Base-by-base conservation (phyloP, 2,888 invertebrate genomes). In the Entomobrya multifasciata region DNA sequence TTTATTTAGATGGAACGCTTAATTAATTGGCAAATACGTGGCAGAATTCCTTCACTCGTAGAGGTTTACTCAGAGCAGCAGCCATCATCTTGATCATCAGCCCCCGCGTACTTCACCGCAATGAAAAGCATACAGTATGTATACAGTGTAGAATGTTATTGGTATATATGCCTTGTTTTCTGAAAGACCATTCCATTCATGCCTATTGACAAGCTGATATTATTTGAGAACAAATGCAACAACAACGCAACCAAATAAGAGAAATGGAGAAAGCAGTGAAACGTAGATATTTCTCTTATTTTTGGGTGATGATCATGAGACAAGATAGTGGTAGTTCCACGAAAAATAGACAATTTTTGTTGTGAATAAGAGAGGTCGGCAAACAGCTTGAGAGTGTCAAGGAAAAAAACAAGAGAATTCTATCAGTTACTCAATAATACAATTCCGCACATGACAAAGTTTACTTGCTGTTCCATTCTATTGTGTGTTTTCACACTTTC, bases 331-430 rank as follows among this genome's bases (percentile, higher is more conserved):
- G 72, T 70, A 17, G 60, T 22, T 47, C 44, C 52, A 55, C n/a
- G 55, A 55, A 72, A 81, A 81, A 72, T 52, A 72, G 57, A 15
- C 80, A 70, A 62, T 67, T 70, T n/a, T n/a, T n/a, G n/a, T n/a
- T 55, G 70, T 49, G 41, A 70, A 36, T 72, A n/a, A n/a, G 72
- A 72, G 72, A 81, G 60, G 70, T 72, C 60, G 72, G 72, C 60
- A 72, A 81, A 72, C 81, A 81, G 72, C 81, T 70, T 81, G 81
- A 72, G 60, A 20, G 81, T 70, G 47, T 72, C 25, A 55, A 30
- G 72, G 55, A 81, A 60, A n/a, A n/a, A 67, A 81, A 81, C 70
- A 81, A 70, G 70, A 70, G 49, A 72, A 70, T 81, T 60, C 44
- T 81, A 72, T 81, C 81, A 81, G 47, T 62, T 49, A 17, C 49